These are phyloP conservation scores for Bellardia bayeri DNA, from an alignment of 2,888 invertebrate species.

Conservation along the genomic window DNA sequence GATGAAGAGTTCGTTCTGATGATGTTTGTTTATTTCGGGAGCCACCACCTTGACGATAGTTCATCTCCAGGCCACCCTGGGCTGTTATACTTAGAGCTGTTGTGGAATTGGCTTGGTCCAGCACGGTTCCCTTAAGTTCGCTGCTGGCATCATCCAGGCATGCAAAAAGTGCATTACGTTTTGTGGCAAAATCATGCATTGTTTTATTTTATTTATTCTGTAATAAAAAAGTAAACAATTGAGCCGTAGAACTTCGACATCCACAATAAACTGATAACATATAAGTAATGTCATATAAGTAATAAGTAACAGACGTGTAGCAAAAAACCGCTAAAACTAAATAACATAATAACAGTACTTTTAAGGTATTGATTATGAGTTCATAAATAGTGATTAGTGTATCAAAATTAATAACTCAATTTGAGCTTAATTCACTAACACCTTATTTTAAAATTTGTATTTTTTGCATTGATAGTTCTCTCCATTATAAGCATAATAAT, in stretches of 20 bases:
- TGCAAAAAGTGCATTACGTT: conserved; percentile 89
- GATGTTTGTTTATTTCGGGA: conserved; percentile 64
- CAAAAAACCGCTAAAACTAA: background rate
- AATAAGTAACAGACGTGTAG: background rate
- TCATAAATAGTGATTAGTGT: too few species aligned
- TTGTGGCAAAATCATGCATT: conserved; percentile 85
- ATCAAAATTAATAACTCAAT: too few species aligned
- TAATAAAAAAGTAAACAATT: conserved; percentile 21
- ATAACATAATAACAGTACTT: too few species aligned
- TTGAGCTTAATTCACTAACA: too few species aligned
- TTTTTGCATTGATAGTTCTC: too few species aligned
- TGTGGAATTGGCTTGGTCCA: conserved; percentile 80
- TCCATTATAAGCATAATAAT: too few species aligned
- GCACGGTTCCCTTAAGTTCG: conserved; percentile 83
- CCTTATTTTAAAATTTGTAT: too few species aligned
- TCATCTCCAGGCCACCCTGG: conserved; percentile 77
- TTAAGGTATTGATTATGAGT: too few species aligned
- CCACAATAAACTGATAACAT: background rate
- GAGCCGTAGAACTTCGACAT: background rate
- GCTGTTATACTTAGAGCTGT: conserved; percentile 83
- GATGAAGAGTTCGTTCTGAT: conserved; percentile 76
- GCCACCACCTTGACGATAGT: conserved; percentile 74
- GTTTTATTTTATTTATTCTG: conserved; percentile 66
- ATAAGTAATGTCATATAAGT: background rate
- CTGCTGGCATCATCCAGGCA: conserved; percentile 88